Conservation (phyloP, 2,113 vertebrate species). For the Nothoprocta pentlandii region DNA sequence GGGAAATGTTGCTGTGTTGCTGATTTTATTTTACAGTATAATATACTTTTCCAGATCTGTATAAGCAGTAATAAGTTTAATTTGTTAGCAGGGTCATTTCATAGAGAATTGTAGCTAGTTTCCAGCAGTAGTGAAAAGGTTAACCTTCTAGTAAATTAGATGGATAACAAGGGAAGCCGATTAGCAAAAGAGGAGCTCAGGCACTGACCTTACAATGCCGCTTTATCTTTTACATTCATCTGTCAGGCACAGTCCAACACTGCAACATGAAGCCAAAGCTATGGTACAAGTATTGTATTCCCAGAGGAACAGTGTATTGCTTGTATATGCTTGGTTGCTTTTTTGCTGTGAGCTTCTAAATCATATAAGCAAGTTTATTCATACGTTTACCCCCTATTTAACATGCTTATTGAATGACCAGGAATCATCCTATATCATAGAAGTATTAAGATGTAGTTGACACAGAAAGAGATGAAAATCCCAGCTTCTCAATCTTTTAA, state of each 20-base stretch:
- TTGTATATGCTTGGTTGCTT: constrained; percentile 61
- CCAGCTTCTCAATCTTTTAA: constrained; percentile 68
- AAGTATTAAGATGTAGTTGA: constrained; percentile 63
- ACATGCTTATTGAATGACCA: constrained; percentile 43
- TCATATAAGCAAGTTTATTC: constrained; percentile 59
- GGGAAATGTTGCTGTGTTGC: neutral
- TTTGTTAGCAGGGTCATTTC: neutral
- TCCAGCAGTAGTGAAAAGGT: constrained; percentile 36
- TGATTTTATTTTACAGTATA: neutral
- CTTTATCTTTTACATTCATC: constrained; percentile 69
- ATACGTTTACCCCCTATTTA: constrained; percentile 63
- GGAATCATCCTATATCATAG: constrained; percentile 31
- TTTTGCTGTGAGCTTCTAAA: constrained; percentile 47
- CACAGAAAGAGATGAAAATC: constrained; percentile 45
- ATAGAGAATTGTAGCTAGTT: neutral
- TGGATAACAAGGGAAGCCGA: constrained; percentile 46
- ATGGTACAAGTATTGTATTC: constrained; percentile 58
- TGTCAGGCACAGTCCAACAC: constrained; percentile 31
- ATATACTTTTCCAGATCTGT: neutral
- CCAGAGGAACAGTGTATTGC: constrained; percentile 36
- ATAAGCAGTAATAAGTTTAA: neutral
- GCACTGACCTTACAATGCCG: constrained; percentile 61
- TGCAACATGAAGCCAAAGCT: constrained; percentile 58
- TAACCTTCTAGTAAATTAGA: constrained; percentile 52
- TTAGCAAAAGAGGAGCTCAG: constrained; percentile 48